Evolutionary conservation across 2,797 vertebrate genomes (phyloP).

Genomic region (Notolabrus celidotus): DNA sequence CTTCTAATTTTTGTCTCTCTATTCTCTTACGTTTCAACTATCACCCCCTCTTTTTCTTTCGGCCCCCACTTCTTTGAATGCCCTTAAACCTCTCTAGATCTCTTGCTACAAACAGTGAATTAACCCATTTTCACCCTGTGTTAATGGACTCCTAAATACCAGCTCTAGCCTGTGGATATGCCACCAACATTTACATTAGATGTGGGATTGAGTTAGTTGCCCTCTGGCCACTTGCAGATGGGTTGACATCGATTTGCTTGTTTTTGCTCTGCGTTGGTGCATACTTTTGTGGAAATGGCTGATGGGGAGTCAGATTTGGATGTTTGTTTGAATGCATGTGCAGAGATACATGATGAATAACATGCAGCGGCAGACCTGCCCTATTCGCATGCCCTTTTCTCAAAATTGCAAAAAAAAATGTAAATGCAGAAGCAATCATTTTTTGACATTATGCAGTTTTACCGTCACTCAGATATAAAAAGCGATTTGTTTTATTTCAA

Average conservation of each 20-base stretch:
- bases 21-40: slow-evolving; percentile 15
- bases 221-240: slow-evolving; percentile 61
- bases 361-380: slow-evolving; percentile 9
- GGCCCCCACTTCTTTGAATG: slow-evolving; percentile 41
- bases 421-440: slow-evolving; percentile 46
- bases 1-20: slow-evolving; percentile 11
- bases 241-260: slow-evolving; percentile 65
- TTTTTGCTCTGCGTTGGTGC: slow-evolving; percentile 48
- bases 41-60: slow-evolving; percentile 16
- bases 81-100: slow-evolving; percentile 61
- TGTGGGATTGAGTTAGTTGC: slow-evolving; percentile 67
- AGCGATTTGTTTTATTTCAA: too few species aligned
- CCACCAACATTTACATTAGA: slow-evolving; percentile 76
- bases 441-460: slow-evolving; percentile 10
- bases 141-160: slow-evolving; percentile 86
- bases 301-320: slow-evolving; percentile 37
- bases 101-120: slow-evolving; percentile 75
- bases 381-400: slow-evolving; percentile 50
- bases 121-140: slow-evolving; percentile 76
- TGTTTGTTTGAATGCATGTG: slow-evolving; percentile 35
- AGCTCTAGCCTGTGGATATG: slow-evolving; percentile 75
- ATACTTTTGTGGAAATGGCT: slow-evolving; percentile 56
- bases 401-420: slow-evolving; percentile 53
- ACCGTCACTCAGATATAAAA: neutral
- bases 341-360: slow-evolving; percentile 36